Percentiles rank a stretch among this genome's conserved stretches.
Evolutionary conservation across 2,113 vertebrate species (phyloP).

Genomic region (Grus americana): DNA sequence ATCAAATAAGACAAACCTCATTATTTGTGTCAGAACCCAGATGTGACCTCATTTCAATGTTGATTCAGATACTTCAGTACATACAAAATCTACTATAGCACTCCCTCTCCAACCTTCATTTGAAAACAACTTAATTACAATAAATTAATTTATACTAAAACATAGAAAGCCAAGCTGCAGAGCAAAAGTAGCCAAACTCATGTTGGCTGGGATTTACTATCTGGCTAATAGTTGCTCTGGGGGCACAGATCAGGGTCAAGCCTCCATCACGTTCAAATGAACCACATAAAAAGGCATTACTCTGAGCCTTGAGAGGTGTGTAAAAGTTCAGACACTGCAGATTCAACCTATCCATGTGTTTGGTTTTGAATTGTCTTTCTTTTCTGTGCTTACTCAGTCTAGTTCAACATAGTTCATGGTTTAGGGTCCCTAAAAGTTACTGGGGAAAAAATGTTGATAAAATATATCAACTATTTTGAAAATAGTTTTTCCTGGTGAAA

Average conservation of each 20-base stretch:
- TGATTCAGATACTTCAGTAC: not conserved
- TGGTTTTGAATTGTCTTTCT: not conserved
- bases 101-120: not conserved
- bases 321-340: not conserved
- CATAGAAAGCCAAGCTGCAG: not conserved
- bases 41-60: not conserved
- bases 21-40: not conserved
- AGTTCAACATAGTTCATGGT: not conserved
- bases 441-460: not conserved
- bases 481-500: not conserved
- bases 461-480: not conserved
- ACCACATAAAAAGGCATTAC: not conserved
- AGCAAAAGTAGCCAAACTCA: not conserved
- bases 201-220: not conserved
- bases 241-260: not conserved
- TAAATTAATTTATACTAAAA: not conserved
- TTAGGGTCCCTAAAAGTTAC: not conserved
- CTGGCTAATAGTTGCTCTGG: not conserved
- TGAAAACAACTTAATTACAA: not conserved
- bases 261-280: not conserved
- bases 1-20: not conserved
- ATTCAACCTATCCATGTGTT: not conserved
- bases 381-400: not conserved
- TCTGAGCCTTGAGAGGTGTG: not conserved
- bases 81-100: not conserved